Percentiles rank a stretch among this genome's conserved stretches.
phyloP scores from a whole-genome alignment of 2,888 invertebrate species.

The Tetranychus piercei region DNA sequence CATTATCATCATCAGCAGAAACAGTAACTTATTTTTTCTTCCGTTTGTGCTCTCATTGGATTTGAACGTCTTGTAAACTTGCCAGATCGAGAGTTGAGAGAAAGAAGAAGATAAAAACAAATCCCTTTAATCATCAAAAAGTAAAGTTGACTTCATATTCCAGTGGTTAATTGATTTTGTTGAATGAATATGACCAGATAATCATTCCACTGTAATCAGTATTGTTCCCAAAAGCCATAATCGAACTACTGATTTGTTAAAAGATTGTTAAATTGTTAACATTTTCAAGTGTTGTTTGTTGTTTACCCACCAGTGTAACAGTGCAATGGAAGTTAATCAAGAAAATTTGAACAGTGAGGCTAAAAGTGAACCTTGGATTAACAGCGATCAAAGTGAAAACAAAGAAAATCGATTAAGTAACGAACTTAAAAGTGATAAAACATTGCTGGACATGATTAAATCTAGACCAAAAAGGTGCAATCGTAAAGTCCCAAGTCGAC shows the following conservation, averaged over 20 bases:
- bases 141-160: conserved; percentile 4
- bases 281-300: no score
- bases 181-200: neutral
- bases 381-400: no score
- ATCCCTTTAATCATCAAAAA: no score
- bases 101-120: neutral
- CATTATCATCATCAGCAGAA: neutral
- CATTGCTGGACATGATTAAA: neutral
- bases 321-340: neutral
- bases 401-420: neutral
- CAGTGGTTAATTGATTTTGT: neutral
- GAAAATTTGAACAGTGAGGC: neutral
- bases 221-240: neutral
- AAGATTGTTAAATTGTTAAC: no score
- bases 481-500: neutral
- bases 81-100: conserved; percentile 6
- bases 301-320: no score
- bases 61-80: neutral
- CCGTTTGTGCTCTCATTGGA: neutral
- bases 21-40: neutral
- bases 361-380: no score
- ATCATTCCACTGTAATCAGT: neutral
- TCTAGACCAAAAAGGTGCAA: conserved; percentile 7
- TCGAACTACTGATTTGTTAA: no score
- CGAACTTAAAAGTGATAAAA: neutral